These are phyloP conservation scores for Polietes domitor DNA, from an alignment of 2,888 invertebrate genomes.

Conservation along the genomic window DNA sequence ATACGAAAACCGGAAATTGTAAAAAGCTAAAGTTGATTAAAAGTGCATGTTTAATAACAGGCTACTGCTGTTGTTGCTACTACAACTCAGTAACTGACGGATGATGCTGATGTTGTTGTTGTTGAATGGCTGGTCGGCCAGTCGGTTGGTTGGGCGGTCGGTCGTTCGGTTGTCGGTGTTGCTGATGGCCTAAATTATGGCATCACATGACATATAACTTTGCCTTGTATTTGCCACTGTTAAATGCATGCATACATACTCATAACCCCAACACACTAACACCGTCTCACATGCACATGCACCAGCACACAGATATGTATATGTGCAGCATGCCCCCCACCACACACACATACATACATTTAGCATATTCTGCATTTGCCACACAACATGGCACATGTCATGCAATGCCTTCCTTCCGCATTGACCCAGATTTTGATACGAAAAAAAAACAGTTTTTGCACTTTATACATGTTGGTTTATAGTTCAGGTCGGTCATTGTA, in stretches of 20 bases:
- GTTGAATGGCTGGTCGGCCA: conserved; percentile 42
- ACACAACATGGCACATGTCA: conserved; percentile 64
- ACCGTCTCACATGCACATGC: neutral
- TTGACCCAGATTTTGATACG: conserved; percentile 64
- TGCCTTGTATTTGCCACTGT: conserved; percentile 61
- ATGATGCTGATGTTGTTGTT: conserved; percentile 36
- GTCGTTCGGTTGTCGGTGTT: conserved; percentile 19
- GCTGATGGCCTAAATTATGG: conserved; percentile 67
- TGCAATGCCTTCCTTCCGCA: conserved; percentile 68
- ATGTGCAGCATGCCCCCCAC: conserved; percentile 35
- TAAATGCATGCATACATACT: conserved; percentile 41
- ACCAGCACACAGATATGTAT: conserved; percentile 9
- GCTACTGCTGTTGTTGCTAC: conserved; percentile 20
- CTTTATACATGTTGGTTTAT: conserved; percentile 61
- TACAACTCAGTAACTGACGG: conserved; percentile 7
- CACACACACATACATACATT: conserved; percentile 12
- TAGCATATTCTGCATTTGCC: conserved; percentile 43
- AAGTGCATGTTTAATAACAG: conserved; percentile 50
- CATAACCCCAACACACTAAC: neutral
- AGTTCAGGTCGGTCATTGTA: conserved; percentile 66
- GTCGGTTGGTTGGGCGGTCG: neutral
- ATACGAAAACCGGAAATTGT: conserved; percentile 60
- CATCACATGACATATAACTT: conserved; percentile 66
- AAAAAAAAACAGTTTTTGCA: conserved; percentile 41
- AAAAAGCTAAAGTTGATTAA: conserved; percentile 56